Conservation (phyloP, 2,888 invertebrate species). For the Aphelenchoides bicaudatus region DNA sequence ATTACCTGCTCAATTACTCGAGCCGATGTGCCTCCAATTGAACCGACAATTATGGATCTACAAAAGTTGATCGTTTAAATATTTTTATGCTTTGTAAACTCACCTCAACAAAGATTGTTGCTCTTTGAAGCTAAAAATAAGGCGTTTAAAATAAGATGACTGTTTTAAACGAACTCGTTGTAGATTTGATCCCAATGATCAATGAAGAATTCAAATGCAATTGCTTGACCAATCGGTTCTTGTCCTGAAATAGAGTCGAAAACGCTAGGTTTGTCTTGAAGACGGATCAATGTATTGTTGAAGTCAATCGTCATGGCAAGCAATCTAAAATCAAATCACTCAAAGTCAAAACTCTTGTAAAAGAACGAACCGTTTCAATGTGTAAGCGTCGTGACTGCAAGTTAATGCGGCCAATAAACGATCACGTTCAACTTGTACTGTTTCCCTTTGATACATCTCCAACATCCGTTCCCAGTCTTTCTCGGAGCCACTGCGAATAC, state of each 20-base stretch:
- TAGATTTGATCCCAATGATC: slow-evolving; percentile 50
- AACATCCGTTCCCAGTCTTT: slow-evolving; percentile 41
- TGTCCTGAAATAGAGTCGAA: slow-evolving; percentile 35
- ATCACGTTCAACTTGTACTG: slow-evolving; percentile 46
- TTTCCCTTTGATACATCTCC: slow-evolving; percentile 33
- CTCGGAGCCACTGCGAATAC: slow-evolving; percentile 47
- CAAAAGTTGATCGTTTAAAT: slow-evolving; percentile 36
- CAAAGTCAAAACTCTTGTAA: neutral
- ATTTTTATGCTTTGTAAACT: too few relatives aligned
- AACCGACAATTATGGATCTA: slow-evolving; percentile 28
- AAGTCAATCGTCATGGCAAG: slow-evolving; percentile 44
- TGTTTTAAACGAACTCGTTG: slow-evolving; percentile 36
- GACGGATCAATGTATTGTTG: slow-evolving; percentile 41
- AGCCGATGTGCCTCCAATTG: slow-evolving; percentile 34
- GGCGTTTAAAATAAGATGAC: slow-evolving; percentile 12
- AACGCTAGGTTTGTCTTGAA: slow-evolving; percentile 48
- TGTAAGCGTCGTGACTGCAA: slow-evolving; percentile 46
- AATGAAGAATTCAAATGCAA: slow-evolving; percentile 51
- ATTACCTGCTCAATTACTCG: slow-evolving; percentile 34
- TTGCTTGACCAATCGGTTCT: slow-evolving; percentile 39
- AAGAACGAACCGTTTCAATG: slow-evolving; percentile 42
- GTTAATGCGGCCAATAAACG: slow-evolving; percentile 45
- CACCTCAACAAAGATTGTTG: too few relatives aligned
- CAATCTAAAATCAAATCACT: slow-evolving; percentile 32
- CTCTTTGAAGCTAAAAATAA: slow-evolving; percentile 41